Evolutionary conservation across 2,888 invertebrate species (phyloP).

Genomic region (Nasonovia ribisnigri): DNA sequence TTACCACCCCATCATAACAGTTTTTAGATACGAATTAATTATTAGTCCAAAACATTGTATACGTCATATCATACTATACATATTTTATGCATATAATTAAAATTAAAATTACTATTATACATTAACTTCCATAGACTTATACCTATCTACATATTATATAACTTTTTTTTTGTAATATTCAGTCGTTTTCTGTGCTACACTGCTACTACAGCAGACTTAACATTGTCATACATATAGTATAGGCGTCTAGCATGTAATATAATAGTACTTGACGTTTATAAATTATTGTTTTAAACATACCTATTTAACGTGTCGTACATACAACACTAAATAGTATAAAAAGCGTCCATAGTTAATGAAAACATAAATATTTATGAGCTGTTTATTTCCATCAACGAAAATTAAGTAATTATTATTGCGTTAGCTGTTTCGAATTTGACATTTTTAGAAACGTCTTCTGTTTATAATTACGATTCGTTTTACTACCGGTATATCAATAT

Average conservation of each 20-base stretch:
- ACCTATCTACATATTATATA: not conserved
- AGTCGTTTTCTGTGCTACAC: not conserved
- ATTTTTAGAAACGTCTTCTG: not conserved
- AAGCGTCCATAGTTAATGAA: not conserved
- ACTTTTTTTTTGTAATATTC: not conserved
- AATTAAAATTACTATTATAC: not conserved
- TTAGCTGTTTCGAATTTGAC: not conserved
- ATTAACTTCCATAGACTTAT: not conserved
- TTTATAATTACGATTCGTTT: not conserved
- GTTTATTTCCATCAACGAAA: slow-evolving; percentile 7
- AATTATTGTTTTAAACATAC: not conserved
- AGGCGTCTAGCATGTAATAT: not conserved
- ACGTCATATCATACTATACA: not conserved
- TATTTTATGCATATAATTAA: not conserved
- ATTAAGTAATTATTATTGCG: not conserved
- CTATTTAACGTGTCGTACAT: not conserved
- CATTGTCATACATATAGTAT: not conserved
- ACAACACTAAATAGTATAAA: not conserved
- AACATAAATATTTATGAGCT: slow-evolving; percentile 34
- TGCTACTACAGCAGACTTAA: not conserved
- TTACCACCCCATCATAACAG: not conserved
- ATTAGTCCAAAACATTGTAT: not conserved
- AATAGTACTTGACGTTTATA: slow-evolving; percentile 26
- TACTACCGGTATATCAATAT: not conserved
- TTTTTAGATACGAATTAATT: not conserved